Evolutionary conservation across 2,113 vertebrate genomes (phyloP), one percentile per base, ranked within the genome.

Genomic region (Petrocephalus microphthalmus): DNA sequence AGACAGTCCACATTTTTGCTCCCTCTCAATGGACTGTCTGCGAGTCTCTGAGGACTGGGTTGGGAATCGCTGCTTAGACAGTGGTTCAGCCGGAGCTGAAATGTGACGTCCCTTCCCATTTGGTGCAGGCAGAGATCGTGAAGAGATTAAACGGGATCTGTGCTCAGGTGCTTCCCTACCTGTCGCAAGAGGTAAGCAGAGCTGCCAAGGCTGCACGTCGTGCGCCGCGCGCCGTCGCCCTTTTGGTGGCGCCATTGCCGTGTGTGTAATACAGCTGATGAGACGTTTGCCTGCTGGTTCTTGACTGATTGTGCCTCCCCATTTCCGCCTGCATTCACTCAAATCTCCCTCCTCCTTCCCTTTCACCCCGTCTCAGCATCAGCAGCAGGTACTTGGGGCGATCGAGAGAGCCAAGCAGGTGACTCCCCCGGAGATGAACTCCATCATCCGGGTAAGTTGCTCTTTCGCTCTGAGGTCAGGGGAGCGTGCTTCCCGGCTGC

Each of bases 341-440:
- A 13, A 91, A 91, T 90, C 91, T 92, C 90, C 89, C 88, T 54
- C 1, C 47, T 90, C 88, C 92, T 86, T 29, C 19, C 20, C 49
- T 71, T 33, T 67, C 54, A 51, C 22, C 5, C 54, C 67, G 74
- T 67, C 57, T 51, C 87, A 78, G 86, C 67, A 64, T 57, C 87
- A 99, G 92, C 98, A 99, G 93, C 98, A 99, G 92, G 98, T 99
- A 89, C 94, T 99, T 94, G 98, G 98, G 42, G 98, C 98, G 90
- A 99, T 99, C 0, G 98, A 99, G 91, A 93, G 98, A 89, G 98
- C 98, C 88, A 99, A 99, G 93, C 98, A 99, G 93, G 98, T 99
- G 90, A 99, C 98, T 0, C 97, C 98, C 0, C 98, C 98, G 0
- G 98, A 99, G 92, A 97, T 99, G 94, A 99, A 99, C 95, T 99